Conservation (phyloP, 2,113 vertebrate genomes). For the Scortum barcoo region DNA sequence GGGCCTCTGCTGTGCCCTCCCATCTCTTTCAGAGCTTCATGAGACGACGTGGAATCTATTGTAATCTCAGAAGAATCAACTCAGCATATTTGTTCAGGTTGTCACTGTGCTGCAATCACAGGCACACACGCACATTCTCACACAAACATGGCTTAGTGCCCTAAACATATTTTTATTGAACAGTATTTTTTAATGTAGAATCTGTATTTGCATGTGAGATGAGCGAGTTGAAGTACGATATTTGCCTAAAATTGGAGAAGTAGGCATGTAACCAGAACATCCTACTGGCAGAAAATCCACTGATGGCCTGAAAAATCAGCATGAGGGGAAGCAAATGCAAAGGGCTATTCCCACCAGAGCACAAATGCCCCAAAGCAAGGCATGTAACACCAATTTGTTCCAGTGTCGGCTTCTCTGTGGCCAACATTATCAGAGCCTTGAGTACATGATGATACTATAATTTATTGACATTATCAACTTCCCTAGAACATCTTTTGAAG, state of each 20-base stretch:
- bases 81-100: constrained; percentile 86
- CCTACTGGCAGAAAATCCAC: constrained; percentile 2
- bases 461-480: constrained; percentile 30
- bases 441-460: constrained; percentile 26
- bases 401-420: constrained; percentile 47
- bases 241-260: constrained; percentile 6
- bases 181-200: not conserved
- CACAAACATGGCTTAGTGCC: constrained; percentile 55
- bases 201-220: not conserved
- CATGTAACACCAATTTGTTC: constrained; percentile 72
- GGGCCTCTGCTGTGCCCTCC: constrained; percentile 81
- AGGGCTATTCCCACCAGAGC: constrained; percentile 57
- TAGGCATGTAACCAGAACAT: constrained; percentile 21
- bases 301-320: constrained; percentile 27
- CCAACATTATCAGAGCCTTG: constrained; percentile 30
- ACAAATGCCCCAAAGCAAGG: constrained; percentile 50
- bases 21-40: constrained; percentile 80
- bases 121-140: constrained; percentile 66
- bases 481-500: constrained; percentile 53
- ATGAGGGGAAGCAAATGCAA: constrained; percentile 29
- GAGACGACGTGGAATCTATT: constrained; percentile 85
- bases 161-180: constrained; percentile 55
- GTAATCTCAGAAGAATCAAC: constrained; percentile 85
- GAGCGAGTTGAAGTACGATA: not conserved
- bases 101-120: constrained; percentile 80